Evolutionary conservation across 1,140 invertebrate species (phyloP), one percentile per base, ranked within the genome.

Genomic region (Sitophilus oryzae): DNA sequence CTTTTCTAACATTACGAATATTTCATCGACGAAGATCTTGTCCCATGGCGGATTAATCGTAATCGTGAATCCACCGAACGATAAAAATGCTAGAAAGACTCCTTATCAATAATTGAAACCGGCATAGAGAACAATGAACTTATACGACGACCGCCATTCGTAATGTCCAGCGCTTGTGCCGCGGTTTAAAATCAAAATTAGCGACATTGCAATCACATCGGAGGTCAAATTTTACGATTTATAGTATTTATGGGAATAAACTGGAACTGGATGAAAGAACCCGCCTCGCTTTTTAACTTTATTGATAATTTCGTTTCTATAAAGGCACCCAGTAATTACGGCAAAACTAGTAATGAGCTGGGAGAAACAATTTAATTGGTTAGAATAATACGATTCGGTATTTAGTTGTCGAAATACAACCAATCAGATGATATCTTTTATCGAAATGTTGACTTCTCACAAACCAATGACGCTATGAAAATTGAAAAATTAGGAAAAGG

Each of bases 371-470:
- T 69, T 68, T 73, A 72, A 75, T 75, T 74, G 73, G 72, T 68
- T 69, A 70, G 69, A 72, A 73, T 70, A 72, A 70, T 70, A 68
- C 67, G 61, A 60, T 63, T 65, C 61, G 52, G 59, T 60, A 68
- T 69, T 70, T 66, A 68, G 63, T 62, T 60, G 60, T 62, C 61
- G 60, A 77, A 76, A 76, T 72, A 74, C 75, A 73, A 76, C 78
- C 80, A 81, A 81, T 81, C 77, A 78, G 74, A 76, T 76, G 76
- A 76, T 76, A 74, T 74, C 75, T 80, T 79, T 74, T 74, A 76
- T 74, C 69, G 70, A 72, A 71, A 68, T 74, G 74, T 76, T 75
- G 75, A 78, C 76, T 76, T 73, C 73, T 71, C 72, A 74, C 74
- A 73, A 74, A 72, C 76, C 75, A 77, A 77, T 78, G 66, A 72